Evolutionary conservation across 2,888 invertebrate species (phyloP).

Genomic region (Eremobia ochroleuca): DNA sequence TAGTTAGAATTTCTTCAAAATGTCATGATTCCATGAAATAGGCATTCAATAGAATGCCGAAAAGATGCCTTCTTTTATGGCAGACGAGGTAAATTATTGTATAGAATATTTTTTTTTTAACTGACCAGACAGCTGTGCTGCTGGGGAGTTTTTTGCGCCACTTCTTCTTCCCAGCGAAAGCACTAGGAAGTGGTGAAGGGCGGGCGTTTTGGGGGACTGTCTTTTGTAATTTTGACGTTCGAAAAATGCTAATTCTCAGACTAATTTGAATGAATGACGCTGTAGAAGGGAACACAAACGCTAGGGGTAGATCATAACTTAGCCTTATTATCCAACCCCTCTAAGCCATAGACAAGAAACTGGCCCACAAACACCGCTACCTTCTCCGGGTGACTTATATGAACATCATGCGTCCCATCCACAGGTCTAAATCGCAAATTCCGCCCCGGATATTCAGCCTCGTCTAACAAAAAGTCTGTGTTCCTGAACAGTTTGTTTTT

Average conservation of each 20-base stretch:
- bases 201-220: too few species aligned
- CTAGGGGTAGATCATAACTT: conserved; percentile 74
- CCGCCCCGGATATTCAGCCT: conserved; percentile 68
- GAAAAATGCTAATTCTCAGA: too few species aligned
- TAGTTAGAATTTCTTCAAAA: neutral
- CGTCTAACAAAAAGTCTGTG: conserved; percentile 78
- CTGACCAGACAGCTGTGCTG: neutral
- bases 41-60: neutral
- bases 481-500: conserved; percentile 69
- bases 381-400: conserved; percentile 89
- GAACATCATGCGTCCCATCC: conserved; percentile 91
- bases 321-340: conserved; percentile 76
- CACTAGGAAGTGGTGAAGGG: too few species aligned
- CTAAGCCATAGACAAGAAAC: conserved; percentile 81
- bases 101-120: too few species aligned
- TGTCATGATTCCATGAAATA: neutral
- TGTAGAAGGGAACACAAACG: neutral
- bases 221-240: neutral
- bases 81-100: too few species aligned
- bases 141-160: neutral
- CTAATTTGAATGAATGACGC: too few species aligned
- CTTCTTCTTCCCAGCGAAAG: too few species aligned
- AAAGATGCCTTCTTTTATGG: too few species aligned
- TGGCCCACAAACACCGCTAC: conserved; percentile 83
- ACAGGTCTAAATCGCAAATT: conserved; percentile 81